phyloP scores from a whole-genome alignment of 2,888 invertebrate genomes.

The Epinotia bilunana region DNA sequence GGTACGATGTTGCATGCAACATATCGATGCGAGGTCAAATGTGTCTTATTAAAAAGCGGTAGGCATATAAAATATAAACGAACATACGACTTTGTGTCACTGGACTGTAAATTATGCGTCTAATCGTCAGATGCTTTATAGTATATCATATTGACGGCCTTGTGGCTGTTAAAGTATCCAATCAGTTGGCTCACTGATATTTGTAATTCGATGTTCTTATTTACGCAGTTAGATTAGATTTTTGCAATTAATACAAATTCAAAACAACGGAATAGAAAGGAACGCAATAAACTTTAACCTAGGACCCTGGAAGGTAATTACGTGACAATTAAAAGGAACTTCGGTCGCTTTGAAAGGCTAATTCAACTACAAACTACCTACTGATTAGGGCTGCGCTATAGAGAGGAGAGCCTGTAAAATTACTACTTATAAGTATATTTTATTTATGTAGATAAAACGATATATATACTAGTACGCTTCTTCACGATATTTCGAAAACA shows the following conservation, averaged over 20 bases:
- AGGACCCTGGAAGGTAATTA: no score
- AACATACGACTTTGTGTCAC: neutral
- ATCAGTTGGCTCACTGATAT: neutral
- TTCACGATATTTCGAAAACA: no score
- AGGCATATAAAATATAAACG: neutral
- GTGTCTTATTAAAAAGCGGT: neutral
- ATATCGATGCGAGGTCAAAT: constrained; percentile 29
- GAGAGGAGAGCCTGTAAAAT: no score
- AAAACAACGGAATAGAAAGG: no score
- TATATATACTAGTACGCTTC: no score
- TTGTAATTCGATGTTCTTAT: neutral
- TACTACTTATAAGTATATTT: no score
- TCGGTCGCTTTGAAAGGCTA: no score
- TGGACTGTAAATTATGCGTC: neutral
- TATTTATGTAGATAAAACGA: no score
- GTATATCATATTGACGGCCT: constrained; percentile 9
- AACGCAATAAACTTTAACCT: no score
- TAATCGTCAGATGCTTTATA: constrained; percentile 17
- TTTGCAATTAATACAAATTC: neutral
- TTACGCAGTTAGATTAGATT: neutral
- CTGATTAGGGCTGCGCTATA: no score
- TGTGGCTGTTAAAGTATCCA: neutral
- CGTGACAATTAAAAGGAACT: no score
- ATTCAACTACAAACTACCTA: no score
- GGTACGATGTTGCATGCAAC: constrained; percentile 22